These are phyloP conservation scores for Pogonognathellus flavescens DNA, from an alignment of 1,140 invertebrate genomes.

Conservation along the genomic window DNA sequence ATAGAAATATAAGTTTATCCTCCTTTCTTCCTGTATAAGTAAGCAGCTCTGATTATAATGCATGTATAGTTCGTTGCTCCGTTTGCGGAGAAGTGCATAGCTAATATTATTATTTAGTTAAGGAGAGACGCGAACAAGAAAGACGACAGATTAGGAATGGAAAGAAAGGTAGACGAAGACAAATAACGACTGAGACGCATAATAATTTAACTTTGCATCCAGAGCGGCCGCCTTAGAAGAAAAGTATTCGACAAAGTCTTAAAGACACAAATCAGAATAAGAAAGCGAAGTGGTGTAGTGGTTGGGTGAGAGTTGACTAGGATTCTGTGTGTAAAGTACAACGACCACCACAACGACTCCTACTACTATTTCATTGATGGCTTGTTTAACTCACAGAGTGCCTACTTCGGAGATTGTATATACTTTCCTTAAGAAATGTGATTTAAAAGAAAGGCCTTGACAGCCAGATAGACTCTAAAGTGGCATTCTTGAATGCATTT, in stretches of 20 bases:
- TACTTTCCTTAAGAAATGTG: conserved; percentile 17
- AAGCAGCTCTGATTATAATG: too few species aligned
- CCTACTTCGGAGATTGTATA: too few species aligned
- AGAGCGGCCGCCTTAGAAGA: background rate
- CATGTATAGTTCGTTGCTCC: background rate
- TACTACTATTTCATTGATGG: too few species aligned
- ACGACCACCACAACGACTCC: too few species aligned
- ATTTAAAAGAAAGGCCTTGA: conserved; percentile 42
- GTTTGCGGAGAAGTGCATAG: background rate
- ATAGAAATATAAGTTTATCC: too few species aligned
- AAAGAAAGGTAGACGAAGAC: conserved; percentile 30
- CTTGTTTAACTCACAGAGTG: too few species aligned
- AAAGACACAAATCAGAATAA: conserved; percentile 17
- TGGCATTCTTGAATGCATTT: background rate
- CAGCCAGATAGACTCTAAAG: conserved; percentile 37
- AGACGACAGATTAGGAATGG: background rate
- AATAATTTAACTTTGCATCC: conserved; percentile 13
- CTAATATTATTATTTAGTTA: background rate
- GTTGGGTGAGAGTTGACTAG: too few species aligned
- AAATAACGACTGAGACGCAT: background rate
- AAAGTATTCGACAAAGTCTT: background rate
- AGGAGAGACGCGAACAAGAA: background rate
- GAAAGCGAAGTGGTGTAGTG: background rate
- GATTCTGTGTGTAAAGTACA: too few species aligned
- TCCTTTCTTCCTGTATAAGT: too few species aligned